Conservation (phyloP, 2,113 vertebrate species). For the Tichodroma muraria region DNA sequence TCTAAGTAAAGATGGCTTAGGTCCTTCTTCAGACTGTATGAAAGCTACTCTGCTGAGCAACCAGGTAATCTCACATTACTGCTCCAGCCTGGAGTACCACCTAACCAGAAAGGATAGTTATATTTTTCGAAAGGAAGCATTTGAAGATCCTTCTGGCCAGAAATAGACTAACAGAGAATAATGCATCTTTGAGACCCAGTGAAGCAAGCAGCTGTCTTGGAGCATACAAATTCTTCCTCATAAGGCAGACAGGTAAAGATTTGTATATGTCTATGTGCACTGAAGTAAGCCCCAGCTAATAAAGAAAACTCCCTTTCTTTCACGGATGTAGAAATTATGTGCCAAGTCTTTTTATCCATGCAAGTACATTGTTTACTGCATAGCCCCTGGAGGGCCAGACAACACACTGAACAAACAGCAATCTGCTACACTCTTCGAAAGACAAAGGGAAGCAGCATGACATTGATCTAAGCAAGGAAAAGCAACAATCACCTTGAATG, state of each 20-base stretch:
- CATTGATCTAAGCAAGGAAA: background rate
- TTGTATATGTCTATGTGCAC: accelerated
- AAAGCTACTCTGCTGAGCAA: background rate
- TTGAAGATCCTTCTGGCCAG: background rate
- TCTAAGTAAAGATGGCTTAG: background rate
- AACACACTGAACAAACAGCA: background rate
- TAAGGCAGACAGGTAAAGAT: background rate
- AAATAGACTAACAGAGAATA: background rate
- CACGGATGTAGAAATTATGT: background rate
- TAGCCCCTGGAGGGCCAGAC: background rate
- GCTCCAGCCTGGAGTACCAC: background rate
- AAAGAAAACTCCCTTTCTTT: background rate
- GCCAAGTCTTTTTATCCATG: background rate
- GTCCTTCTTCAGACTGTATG: background rate
- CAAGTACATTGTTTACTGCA: background rate
- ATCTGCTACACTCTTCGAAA: background rate
- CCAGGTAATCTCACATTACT: background rate
- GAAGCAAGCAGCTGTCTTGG: background rate
- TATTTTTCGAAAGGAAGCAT: background rate
- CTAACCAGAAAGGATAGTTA: background rate
- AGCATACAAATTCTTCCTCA: background rate
- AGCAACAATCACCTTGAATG: background rate
- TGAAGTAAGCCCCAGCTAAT: background rate
- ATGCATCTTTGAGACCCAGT: background rate
- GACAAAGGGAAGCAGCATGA: background rate